Conservation (phyloP, 2,888 invertebrate genomes). For the Chloroclysta siterata region DNA sequence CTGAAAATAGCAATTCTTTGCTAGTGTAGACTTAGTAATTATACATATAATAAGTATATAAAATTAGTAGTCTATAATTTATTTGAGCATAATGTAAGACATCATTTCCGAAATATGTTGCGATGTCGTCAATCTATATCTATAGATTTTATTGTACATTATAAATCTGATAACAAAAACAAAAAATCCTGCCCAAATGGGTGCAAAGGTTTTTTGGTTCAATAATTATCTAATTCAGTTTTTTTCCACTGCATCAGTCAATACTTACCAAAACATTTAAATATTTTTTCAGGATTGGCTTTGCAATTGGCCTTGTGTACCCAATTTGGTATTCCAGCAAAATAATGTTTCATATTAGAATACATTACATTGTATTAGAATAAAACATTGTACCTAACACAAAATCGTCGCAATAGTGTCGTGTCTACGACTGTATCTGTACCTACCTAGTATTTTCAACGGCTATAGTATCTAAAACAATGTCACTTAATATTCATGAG, state of each 20-base stretch:
- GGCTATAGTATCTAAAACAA: slow-evolving; percentile 64
- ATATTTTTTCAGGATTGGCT: neutral
- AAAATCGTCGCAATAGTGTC: slow-evolving; percentile 43
- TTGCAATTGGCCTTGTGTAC: neutral
- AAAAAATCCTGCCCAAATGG: no score
- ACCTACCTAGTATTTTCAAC: slow-evolving; percentile 57
- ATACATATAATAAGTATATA: no score
- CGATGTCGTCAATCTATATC: no score
- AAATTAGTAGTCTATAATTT: no score
- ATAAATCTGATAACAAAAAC: no score
- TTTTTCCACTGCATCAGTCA: neutral
- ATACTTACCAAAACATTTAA: neutral
- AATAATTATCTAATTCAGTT: no score
- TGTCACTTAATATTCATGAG: slow-evolving; percentile 80
- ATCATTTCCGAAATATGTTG: no score
- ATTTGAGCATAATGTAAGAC: no score
- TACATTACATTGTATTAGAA: slow-evolving; percentile 4
- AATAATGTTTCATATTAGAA: slow-evolving; percentile 30
- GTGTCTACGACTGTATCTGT: slow-evolving; percentile 53
- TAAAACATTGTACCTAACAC: slow-evolving; percentile 46
- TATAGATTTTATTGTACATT: no score
- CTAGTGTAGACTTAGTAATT: no score
- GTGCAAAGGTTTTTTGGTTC: no score
- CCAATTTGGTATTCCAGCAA: slow-evolving; percentile 8
- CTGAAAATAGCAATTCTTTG: no score